A percentile compares a stretch with the other conserved stretches of the same genome.
phyloP scores from a whole-genome alignment of 1,140 invertebrate species.

The Caenorhabditis inopinata region DNA sequence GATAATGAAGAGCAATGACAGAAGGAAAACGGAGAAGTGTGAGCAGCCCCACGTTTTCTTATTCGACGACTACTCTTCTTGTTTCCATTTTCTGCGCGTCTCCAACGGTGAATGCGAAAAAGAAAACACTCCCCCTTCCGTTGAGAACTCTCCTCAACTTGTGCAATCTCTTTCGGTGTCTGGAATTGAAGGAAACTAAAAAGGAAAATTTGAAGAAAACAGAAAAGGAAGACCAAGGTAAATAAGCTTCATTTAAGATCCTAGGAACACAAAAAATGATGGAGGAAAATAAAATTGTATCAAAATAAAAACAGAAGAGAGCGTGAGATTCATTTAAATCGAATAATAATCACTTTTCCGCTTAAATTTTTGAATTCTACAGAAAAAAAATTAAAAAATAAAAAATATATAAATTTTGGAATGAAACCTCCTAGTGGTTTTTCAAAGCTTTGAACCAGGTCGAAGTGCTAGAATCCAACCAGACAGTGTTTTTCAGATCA shows the following conservation, averaged over 20 bases:
- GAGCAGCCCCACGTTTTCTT: conserved; percentile 10
- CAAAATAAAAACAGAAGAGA: too few relatives aligned
- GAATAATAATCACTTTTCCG: too few relatives aligned
- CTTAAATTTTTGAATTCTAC: too few relatives aligned
- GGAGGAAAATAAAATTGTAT: neutral
- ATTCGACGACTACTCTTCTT: neutral
- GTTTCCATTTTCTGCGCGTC: neutral
- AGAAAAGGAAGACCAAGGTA: neutral
- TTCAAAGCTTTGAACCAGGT: too few relatives aligned
- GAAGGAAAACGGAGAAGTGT: conserved; percentile 22
- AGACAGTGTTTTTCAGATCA: too few relatives aligned
- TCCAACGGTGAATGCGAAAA: neutral
- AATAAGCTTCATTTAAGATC: neutral
- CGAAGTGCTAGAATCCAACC: too few relatives aligned
- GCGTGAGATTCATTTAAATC: too few relatives aligned
- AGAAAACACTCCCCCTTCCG: neutral
- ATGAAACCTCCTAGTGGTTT: too few relatives aligned
- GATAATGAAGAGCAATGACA: conserved; percentile 29
- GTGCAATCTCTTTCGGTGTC: neutral
- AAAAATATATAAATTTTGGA: too few relatives aligned
- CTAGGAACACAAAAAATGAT: neutral
- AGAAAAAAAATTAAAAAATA: too few relatives aligned
- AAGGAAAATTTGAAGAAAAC: neutral
- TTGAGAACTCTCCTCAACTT: neutral
- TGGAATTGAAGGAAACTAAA: neutral